Evolutionary conservation across 1,140 invertebrate genomes (phyloP), one percentile per base, ranked within the genome.

Genomic region (Contarinia nasturtii): DNA sequence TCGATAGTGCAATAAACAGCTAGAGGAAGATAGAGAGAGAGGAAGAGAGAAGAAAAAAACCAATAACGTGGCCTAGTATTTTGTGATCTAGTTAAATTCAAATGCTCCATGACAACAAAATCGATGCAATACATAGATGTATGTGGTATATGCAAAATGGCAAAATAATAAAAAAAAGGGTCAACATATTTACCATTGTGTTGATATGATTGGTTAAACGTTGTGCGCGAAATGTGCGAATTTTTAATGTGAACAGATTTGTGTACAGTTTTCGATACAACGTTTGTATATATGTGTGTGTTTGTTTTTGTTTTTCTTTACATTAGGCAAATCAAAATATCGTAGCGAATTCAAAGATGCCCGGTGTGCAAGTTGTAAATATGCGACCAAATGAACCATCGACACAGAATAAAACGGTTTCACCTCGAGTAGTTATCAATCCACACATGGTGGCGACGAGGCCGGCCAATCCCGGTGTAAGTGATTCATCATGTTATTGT

Each of bases 301-400:
- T n/a, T 37, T 21, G 45, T 11, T 46, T 47, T 40, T 10, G 40
- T 21, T 18, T 15, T 19, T 21, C 5, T 33, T 33, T 8, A 38
- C 14, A 33, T 27, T 21, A 63, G 61, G 53, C 57, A 46, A 61
- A 63, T 45, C 57, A 57, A 43, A 49, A 60, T 48, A 50, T 63
- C 11, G 41, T 44, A 58, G 54, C 54, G 50, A 57, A 67, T 60
- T 66, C 73, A 47, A 73, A 79, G 57, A 67, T 82, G 48, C 75
- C 74, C 45, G 84, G 84, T 69, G 80, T 90, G 52, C 84, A 87
- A 63, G 83, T 91, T 58, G 71, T 91, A 45, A 89, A 88, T 69
- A 78, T 87, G 68, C 70, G 84, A 51, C 77, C 80, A 33, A 75
- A 69, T 45, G 71, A 77, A 40, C 76, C 80, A 19, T 63, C 72